Evolutionary conservation across 2,797 vertebrate genomes (phyloP).

Genomic region (Astyanax mexicanus): DNA sequence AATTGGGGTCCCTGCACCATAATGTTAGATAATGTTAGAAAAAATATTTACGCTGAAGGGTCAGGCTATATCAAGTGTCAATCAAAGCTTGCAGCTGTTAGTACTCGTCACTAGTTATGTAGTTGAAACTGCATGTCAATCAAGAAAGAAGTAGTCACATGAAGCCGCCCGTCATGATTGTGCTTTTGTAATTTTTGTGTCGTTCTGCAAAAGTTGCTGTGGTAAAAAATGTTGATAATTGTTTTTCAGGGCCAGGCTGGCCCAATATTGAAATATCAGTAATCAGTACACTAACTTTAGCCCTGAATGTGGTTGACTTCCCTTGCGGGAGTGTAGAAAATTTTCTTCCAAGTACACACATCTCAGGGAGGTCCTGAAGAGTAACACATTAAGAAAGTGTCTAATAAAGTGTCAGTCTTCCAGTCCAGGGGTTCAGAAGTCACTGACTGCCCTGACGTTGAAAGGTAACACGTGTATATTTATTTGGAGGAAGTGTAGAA

Average conservation of each 20-base stretch:
- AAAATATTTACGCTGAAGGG: slow-evolving; percentile 11
- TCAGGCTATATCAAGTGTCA: slow-evolving; percentile 27
- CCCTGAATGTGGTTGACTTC: slow-evolving; percentile 62
- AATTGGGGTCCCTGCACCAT: slow-evolving; percentile 16
- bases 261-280: slow-evolving; percentile 51
- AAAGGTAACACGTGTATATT: slow-evolving; percentile 56
- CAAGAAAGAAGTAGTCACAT: slow-evolving; percentile 63
- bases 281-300: slow-evolving; percentile 47
- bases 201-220: slow-evolving; percentile 71
- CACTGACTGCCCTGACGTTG: slow-evolving; percentile 42
- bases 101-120: slow-evolving; percentile 43
- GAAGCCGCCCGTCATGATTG: slow-evolving; percentile 70
- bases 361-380: slow-evolving; percentile 82
- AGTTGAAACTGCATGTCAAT: slow-evolving; percentile 76
- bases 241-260: slow-evolving; percentile 63
- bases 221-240: slow-evolving; percentile 60
- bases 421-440: slow-evolving; percentile 63
- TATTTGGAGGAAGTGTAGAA: slow-evolving; percentile 42
- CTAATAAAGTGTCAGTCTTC: slow-evolving; percentile 75
- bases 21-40: slow-evolving; percentile 13
- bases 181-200: slow-evolving; percentile 40
- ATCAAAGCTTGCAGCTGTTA: slow-evolving; percentile 5
- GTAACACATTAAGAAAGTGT: slow-evolving; percentile 65
- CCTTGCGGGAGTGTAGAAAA: slow-evolving; percentile 67
- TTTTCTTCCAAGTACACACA: slow-evolving; percentile 69